Evolutionary conservation across 2,113 vertebrate species (phyloP), one percentile per base, ranked within the genome.

Genomic region (Anas platyrhynchos): DNA sequence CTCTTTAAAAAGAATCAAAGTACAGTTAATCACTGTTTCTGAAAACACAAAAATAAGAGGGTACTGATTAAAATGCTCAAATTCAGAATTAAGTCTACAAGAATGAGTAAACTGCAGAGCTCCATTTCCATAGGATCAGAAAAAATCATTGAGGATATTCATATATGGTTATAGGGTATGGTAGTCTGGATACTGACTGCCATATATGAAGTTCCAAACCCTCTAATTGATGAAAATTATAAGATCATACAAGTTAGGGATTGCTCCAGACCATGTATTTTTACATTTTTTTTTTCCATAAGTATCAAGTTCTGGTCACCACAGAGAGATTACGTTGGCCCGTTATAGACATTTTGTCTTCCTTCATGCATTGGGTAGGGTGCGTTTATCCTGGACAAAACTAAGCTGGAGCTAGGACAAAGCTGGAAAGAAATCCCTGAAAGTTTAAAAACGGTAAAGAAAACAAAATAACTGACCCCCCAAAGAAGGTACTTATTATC

Each of bases 71-170:
- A 71, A 52, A 71, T 71, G 67, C 27, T 71, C 67, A 71, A 71
- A 71, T 71, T 52, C n/a, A 71, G 32, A 71, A 71, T 50, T 71
- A 71, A 71, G 50, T 69, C n/a, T n/a, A 71, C n/a, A 52, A 71
- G 16, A 52, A n/a, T 26, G 25, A 52, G n/a, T 27, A 26, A 52
- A 27, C 6, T 26, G 67, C n/a, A 52, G 25, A 50, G 50, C 23
- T 52, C 34, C 34, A 34, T 52, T 71, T 71, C 34, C 20, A 26
- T 71, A 71, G 68, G n/a, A 52, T 71, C 46, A 71, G 46, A 94
- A 81, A 94, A 86, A 88, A 80, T 90, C 31, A 20, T 43, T 83
- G 34, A 83, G 59, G 26, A 93, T 77, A 83, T 81, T 74, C 48
- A 83, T 32, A 31, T 69, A 67, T 74, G 61, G 63, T 27, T 88